phyloP scores from a whole-genome alignment of 1,140 invertebrate genomes.

The Zelostemma sp. region DNA sequence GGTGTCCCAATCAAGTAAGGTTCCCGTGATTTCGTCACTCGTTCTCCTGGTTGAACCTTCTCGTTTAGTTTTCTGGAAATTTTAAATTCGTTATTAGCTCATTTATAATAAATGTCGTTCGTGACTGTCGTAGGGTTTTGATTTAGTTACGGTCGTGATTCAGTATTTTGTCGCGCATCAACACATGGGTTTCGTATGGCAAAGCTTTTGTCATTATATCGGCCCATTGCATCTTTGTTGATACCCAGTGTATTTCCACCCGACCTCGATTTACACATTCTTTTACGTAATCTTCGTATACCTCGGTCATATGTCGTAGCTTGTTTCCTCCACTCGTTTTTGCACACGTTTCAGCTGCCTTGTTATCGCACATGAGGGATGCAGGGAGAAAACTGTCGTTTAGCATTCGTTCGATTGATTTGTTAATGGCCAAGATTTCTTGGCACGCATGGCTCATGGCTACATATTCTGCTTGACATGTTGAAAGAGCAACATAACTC shows the following conservation, averaged over 20 bases:
- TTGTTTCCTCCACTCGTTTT: conserved; percentile 10
- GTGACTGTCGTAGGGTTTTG: no score
- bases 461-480: conserved; percentile 27
- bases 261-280: conserved; percentile 13
- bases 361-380: conserved; percentile 10
- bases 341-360: conserved; percentile 9
- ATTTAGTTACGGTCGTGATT: background rate
- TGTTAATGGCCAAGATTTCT: conserved; percentile 32
- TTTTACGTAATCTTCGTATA: conserved; percentile 27
- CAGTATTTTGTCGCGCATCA: background rate
- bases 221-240: conserved; percentile 4
- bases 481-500: conserved; percentile 16
- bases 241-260: background rate
- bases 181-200: background rate
- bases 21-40: no score
- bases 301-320: conserved; percentile 17
- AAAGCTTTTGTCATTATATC: conserved; percentile 9
- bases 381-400: background rate
- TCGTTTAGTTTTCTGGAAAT: no score
- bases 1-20: no score
- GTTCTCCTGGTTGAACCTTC: no score
- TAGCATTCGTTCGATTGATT: conserved; percentile 3
- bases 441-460: conserved; percentile 24
- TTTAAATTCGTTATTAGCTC: no score
- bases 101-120: no score